Conservation (phyloP, 1,140 invertebrate species). For the Pogonus chalceus region DNA sequence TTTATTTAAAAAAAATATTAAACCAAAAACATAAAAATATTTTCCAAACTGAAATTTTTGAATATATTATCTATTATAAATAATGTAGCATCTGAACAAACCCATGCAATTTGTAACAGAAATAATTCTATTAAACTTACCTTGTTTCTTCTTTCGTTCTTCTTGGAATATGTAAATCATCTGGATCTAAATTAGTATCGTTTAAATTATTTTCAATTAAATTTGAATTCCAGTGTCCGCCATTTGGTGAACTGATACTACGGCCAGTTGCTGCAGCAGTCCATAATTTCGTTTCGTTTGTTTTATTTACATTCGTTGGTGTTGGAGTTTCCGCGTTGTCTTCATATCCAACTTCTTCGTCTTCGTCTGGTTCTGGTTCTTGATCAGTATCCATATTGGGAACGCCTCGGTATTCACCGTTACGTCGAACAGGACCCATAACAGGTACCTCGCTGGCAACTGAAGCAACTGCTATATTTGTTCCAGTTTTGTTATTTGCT, state of each 20-base stretch:
- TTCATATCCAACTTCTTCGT: constrained; percentile 36
- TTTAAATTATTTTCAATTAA: neutral
- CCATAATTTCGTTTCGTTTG: neutral
- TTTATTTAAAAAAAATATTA: too few species aligned
- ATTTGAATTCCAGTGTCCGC: constrained; percentile 8
- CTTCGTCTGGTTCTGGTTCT: constrained; percentile 41
- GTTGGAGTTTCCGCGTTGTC: constrained; percentile 35
- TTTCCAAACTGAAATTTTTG: too few species aligned
- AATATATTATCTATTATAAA: too few species aligned
- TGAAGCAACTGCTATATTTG: neutral
- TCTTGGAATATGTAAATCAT: constrained; percentile 27
- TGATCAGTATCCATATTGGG: constrained; percentile 49
- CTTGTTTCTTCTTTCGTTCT: constrained; percentile 20
- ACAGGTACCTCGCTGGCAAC: constrained; percentile 24
- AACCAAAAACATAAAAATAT: too few species aligned
- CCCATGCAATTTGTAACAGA: too few species aligned
- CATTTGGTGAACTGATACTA: neutral
- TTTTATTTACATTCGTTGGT: constrained; percentile 26
- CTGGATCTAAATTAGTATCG: constrained; percentile 16
- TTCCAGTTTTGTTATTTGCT: constrained; percentile 14
- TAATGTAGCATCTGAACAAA: too few species aligned
- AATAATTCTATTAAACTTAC: constrained; percentile 15
- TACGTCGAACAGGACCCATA: constrained; percentile 39
- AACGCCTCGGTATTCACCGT: constrained; percentile 59
- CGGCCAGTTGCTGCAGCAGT: constrained; percentile 1